A percentile compares a stretch with the other conserved stretches of the same genome.
These are phyloP conservation scores for Carassius carassius DNA, from an alignment of 2,113 vertebrate species.

Conservation along the genomic window DNA sequence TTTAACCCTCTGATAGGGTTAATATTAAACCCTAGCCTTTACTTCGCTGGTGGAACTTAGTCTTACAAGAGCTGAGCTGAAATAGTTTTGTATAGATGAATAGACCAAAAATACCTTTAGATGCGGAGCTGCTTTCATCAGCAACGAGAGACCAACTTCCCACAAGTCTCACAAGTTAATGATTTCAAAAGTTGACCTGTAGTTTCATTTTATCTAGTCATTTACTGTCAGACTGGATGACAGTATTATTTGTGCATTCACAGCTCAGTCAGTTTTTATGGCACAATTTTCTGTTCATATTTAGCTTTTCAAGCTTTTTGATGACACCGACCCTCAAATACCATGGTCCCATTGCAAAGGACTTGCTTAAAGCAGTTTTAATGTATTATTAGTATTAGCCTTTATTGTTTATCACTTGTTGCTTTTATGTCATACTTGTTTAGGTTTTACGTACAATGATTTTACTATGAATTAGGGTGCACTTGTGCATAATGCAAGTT, in stretches of 20 bases:
- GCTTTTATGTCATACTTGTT: too few relatives aligned
- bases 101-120: neutral
- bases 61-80: constrained; percentile 21
- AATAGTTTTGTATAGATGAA: constrained; percentile 14
- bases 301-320: neutral
- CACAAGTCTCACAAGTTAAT: neutral
- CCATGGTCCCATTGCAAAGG: too few relatives aligned
- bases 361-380: too few relatives aligned
- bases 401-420: too few relatives aligned
- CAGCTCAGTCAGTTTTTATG: neutral
- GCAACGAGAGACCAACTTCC: neutral
- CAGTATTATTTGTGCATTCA: neutral
- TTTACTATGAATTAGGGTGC: too few relatives aligned
- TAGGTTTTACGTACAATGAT: too few relatives aligned
- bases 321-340: neutral
- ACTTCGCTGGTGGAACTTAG: constrained; percentile 4
- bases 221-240: neutral
- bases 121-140: neutral
- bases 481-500: too few relatives aligned
- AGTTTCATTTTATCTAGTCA: neutral
- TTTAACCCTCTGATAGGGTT: constrained; percentile 59
- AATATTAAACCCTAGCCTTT: constrained; percentile 31
- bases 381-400: too few relatives aligned
- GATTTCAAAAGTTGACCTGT: neutral
- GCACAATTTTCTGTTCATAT: neutral